Evolutionary conservation across 2,888 invertebrate genomes (phyloP).

Genomic region (Andrena trimmerana): DNA sequence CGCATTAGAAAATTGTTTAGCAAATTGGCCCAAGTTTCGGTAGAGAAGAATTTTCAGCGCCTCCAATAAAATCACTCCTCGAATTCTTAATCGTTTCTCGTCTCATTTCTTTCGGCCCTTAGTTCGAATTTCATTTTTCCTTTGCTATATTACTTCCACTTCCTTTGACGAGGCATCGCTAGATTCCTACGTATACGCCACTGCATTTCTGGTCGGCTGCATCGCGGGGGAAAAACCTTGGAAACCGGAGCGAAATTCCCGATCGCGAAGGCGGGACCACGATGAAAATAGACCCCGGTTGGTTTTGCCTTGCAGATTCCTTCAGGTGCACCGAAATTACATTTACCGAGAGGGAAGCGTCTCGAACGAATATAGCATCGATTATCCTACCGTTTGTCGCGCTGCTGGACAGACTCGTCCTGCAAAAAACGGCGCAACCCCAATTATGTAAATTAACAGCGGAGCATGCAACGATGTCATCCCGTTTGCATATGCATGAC

Average conservation of each 20-base stretch:
- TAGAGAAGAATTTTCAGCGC: no score
- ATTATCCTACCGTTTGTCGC: constrained; percentile 48
- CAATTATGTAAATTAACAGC: constrained; percentile 61
- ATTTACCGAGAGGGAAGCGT: constrained; percentile 37
- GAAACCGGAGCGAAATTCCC: constrained; percentile 39
- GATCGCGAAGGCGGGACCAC: constrained; percentile 37
- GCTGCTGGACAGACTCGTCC: constrained; percentile 2
- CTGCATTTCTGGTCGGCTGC: constrained; percentile 15
- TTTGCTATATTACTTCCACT: background rate
- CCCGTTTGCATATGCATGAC: constrained; percentile 42
- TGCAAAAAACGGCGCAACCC: constrained; percentile 27
- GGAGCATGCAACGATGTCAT: constrained; percentile 42
- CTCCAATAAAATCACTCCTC: no score
- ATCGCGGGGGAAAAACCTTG: constrained; percentile 18
- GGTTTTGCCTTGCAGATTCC: constrained; percentile 62
- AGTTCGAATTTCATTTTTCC: background rate
- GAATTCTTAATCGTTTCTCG: background rate
- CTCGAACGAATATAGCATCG: constrained; percentile 37
- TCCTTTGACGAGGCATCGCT: no score
- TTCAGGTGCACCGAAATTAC: constrained; percentile 48
- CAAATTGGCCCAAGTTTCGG: no score
- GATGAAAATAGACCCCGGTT: constrained; percentile 42
- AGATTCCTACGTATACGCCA: constrained; percentile 9
- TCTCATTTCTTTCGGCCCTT: background rate
- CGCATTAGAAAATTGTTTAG: no score